Conservation (phyloP, 2,113 vertebrate genomes). For the Callaeas wilsoni region DNA sequence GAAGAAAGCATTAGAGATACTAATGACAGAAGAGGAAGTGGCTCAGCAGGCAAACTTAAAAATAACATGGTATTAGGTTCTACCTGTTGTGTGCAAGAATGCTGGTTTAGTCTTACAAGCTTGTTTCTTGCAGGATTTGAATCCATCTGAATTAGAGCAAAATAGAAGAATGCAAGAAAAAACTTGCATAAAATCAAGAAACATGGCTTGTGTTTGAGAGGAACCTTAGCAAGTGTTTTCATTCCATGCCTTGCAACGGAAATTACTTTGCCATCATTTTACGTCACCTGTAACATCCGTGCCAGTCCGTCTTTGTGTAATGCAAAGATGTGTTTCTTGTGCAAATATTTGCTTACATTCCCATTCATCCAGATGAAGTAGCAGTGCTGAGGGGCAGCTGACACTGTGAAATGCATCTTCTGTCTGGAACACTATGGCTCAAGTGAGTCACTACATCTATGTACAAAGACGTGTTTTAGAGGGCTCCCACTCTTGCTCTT, state of each 20-base stretch:
- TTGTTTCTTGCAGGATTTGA: neutral
- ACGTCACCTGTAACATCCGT: neutral
- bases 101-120: neutral
- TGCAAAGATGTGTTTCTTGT: neutral
- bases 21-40: neutral
- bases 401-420: neutral
- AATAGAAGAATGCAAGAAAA: neutral
- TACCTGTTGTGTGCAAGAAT: neutral
- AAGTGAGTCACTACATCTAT: accelerated
- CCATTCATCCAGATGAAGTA: neutral
- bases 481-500: neutral
- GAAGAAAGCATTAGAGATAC: neutral
- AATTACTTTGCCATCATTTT: neutral
- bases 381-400: neutral
- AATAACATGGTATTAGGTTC: neutral
- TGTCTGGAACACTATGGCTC: neutral
- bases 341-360: neutral
- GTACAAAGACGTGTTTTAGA: neutral
- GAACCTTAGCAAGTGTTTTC: neutral
- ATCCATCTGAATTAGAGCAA: neutral
- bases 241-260: neutral
- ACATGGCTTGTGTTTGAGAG: neutral
- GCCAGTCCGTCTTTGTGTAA: neutral
- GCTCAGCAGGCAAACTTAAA: neutral
- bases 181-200: neutral